Evolutionary conservation across 1,140 invertebrate species (phyloP).

Genomic region (Habropoda laboriosa): DNA sequence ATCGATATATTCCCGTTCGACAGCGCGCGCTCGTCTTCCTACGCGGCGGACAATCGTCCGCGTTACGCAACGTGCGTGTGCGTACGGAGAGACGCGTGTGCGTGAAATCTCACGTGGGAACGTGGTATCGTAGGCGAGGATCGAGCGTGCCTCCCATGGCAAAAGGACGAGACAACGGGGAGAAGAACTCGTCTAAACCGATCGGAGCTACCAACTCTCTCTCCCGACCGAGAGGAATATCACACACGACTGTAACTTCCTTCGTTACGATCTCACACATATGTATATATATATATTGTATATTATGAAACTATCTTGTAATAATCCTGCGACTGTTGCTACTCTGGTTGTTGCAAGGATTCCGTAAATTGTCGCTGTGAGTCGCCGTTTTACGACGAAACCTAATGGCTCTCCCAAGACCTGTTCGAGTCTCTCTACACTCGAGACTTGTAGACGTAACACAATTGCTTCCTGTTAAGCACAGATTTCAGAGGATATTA

Average conservation of each 20-base stretch:
- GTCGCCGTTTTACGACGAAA: neutral
- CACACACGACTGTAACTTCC: too few relatives aligned
- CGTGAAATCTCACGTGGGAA: conserved; percentile 56
- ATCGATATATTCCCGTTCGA: neutral
- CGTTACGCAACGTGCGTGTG: conserved; percentile 60
- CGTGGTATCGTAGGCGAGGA: conserved; percentile 52
- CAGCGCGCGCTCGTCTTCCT: conserved; percentile 21
- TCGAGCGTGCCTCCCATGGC: conserved; percentile 45
- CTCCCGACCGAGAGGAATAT: too few relatives aligned
- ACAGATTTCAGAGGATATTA: neutral
- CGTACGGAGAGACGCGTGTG: conserved; percentile 44
- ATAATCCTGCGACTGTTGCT: conserved; percentile 1
- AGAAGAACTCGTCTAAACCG: conserved; percentile 48
- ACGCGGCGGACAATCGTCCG: conserved; percentile 41
- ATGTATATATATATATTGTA: too few relatives aligned
- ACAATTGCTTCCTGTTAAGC: neutral
- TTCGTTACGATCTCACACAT: conserved; percentile 22
- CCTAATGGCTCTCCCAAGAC: conserved; percentile 13
- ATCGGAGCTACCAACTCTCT: conserved; percentile 33
- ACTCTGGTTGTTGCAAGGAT: neutral
- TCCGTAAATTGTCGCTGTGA: neutral
- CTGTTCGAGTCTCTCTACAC: neutral
- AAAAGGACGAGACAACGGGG: conserved; percentile 23
- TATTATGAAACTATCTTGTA: conserved; percentile 22
- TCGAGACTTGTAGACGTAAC: neutral